Conservation (phyloP, 2,797 vertebrate genomes). For the Manis javanica region DNA sequence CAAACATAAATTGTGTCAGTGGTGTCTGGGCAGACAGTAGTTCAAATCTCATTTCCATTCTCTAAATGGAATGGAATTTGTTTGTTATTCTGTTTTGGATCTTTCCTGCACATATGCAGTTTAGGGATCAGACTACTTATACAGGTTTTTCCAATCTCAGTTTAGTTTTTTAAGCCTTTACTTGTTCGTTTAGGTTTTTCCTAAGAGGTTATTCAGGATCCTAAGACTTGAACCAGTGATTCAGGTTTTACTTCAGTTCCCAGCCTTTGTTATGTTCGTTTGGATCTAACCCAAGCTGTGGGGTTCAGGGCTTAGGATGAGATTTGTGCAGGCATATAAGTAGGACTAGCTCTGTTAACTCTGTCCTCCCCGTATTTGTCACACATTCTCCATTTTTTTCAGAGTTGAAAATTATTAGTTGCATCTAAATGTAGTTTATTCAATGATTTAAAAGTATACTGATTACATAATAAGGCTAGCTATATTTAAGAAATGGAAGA, state of each 20-base stretch:
- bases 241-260: slow-evolving; percentile 5
- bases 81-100: neutral
- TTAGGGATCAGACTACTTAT: neutral
- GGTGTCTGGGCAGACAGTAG: neutral
- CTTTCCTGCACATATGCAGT: neutral
- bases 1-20: neutral
- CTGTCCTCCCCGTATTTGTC: neutral
- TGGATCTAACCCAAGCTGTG: neutral
- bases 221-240: neutral
- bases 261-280: neutral
- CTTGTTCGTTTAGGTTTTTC: neutral
- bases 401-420: slow-evolving; percentile 93
- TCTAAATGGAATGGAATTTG: neutral
- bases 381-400: slow-evolving; percentile 74
- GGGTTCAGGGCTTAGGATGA: neutral
- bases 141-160: neutral
- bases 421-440: slow-evolving; percentile 87
- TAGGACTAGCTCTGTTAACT: neutral
- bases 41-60: neutral
- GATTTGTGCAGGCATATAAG: neutral
- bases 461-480: neutral
- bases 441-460: slow-evolving; percentile 51
- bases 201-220: neutral
- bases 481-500: slow-evolving; percentile 9
- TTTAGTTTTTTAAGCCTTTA: neutral